Evolutionary conservation across 2,113 vertebrate species (phyloP).

Genomic region (Emydocephalus ijimae): DNA sequence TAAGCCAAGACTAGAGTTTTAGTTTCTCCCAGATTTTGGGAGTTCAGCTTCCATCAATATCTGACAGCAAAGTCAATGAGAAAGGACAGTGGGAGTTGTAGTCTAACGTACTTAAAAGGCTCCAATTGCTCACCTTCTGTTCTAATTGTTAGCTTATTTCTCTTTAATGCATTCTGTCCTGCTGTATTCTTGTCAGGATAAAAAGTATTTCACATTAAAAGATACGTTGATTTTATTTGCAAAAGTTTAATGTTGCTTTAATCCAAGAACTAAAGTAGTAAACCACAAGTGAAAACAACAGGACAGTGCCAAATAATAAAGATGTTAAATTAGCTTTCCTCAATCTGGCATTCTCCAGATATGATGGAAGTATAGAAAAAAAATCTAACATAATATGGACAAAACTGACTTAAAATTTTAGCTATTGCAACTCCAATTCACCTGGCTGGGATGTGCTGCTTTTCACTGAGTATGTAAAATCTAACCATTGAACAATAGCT

Average conservation of each 20-base stretch:
- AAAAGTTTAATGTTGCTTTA: not conserved
- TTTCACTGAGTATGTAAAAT: not conserved
- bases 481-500: too few relatives aligned
- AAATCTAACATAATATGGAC: not conserved
- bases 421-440: not conserved
- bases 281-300: not conserved
- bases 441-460: not conserved
- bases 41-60: not conserved
- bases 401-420: not conserved
- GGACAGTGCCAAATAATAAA: not conserved
- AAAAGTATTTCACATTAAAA: not conserved
- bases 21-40: not conserved
- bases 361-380: not conserved
- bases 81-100: not conserved
- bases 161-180: not conserved
- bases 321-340: not conserved
- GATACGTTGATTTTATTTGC: not conserved
- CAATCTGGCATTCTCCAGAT: not conserved
- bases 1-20: not conserved
- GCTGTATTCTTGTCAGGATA: not conserved
- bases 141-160: not conserved
- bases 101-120: not conserved
- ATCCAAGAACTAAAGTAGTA: not conserved
- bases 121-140: not conserved
- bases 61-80: not conserved